phyloP scores from a whole-genome alignment of 1,140 invertebrate species.

The Coelopa frigida region DNA sequence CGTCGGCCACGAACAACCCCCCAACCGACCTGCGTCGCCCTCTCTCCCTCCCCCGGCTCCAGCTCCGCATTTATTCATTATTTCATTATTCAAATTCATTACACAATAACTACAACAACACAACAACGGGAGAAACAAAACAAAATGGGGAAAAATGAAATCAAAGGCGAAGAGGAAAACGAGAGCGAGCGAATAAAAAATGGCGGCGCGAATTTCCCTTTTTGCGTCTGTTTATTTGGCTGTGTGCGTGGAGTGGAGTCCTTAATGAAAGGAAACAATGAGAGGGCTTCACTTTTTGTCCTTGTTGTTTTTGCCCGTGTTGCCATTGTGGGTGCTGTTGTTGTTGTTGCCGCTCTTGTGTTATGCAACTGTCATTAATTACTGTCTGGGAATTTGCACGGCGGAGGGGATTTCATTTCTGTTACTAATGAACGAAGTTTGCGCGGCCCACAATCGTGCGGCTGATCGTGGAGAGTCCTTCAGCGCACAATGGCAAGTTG shows the following conservation, averaged over 20 bases:
- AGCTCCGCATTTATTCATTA: too few species aligned
- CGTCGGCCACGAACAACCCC: too few species aligned
- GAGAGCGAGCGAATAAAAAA: conserved; percentile 25
- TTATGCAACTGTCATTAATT: conserved; percentile 42
- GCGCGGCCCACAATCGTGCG: too few species aligned
- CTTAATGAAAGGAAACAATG: conserved; percentile 2
- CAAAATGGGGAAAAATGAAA: conserved; percentile 24
- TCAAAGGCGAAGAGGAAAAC: conserved; percentile 27
- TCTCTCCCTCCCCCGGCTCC: too few species aligned
- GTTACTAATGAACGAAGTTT: too few species aligned
- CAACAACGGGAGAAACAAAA: conserved; percentile 30
- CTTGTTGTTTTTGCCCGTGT: background rate
- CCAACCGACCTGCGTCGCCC: too few species aligned
- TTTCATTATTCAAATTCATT: conserved; percentile 29
- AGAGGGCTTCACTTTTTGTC: conserved; percentile 4
- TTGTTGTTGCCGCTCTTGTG: background rate
- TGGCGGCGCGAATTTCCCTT: conserved; percentile 42
- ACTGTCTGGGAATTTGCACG: conserved; percentile 31
- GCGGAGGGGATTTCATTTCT: too few species aligned
- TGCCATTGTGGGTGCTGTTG: background rate
- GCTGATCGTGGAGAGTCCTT: too few species aligned
- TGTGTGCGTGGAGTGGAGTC: background rate
- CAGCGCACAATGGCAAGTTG: too few species aligned
- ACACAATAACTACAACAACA: conserved; percentile 11
- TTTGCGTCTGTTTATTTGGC: too few species aligned